Conservation (phyloP, 2,113 vertebrate species). For the Triplophysa dalaica region DNA sequence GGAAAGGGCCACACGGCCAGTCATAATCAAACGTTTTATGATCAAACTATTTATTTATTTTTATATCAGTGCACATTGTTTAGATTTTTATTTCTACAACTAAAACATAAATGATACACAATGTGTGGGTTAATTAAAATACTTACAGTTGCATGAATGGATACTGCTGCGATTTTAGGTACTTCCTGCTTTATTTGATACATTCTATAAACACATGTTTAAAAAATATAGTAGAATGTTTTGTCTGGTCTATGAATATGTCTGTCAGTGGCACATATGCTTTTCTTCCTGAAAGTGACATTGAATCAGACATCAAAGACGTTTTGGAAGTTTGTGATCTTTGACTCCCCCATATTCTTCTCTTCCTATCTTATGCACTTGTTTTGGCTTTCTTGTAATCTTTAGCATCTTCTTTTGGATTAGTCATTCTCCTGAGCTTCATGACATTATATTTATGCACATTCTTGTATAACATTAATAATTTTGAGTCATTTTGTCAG, state of each 20-base stretch:
- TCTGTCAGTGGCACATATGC: conserved; percentile 45
- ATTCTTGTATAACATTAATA: not conserved
- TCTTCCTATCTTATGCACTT: conserved; percentile 9
- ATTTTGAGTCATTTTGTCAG: not conserved
- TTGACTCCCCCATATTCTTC: conserved; percentile 41
- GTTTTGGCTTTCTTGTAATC: not conserved
- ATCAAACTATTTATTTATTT: conserved; percentile 79
- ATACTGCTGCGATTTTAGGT: not conserved
- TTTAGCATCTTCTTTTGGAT: not conserved
- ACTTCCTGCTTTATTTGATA: not conserved
- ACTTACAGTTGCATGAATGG: not conserved
- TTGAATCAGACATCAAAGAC: conserved; percentile 65
- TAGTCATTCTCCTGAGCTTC: not conserved
- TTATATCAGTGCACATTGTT: conserved; percentile 60
- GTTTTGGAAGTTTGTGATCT: conserved; percentile 56
- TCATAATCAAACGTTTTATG: conserved; percentile 55
- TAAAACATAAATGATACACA: conserved; percentile 26
- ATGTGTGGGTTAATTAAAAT: not conserved
- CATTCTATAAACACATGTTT: not conserved
- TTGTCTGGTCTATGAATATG: not conserved
- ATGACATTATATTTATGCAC: not conserved
- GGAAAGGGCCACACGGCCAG: conserved; percentile 54
- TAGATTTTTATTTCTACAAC: conserved; percentile 34
- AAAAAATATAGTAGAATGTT: not conserved
- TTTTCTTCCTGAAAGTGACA: conserved; percentile 52